These are phyloP conservation scores for Dermochelys coriacea DNA, from an alignment of 2,797 vertebrate species.

Conservation along the genomic window DNA sequence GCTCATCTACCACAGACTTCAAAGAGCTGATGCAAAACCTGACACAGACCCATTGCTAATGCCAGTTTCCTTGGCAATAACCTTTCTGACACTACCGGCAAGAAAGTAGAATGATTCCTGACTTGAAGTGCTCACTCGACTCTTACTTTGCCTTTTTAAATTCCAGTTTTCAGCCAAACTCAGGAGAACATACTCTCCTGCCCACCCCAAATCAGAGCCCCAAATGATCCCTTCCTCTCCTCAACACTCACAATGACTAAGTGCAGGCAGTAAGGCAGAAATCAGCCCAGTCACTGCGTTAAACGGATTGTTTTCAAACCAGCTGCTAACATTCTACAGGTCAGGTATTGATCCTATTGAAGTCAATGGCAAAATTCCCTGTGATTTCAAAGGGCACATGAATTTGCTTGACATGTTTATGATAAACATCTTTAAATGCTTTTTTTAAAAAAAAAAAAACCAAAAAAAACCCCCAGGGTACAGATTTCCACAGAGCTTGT, in stretches of 20 bases:
- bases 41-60: background rate
- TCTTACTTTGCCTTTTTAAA: background rate
- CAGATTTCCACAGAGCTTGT: slow-evolving; percentile 60
- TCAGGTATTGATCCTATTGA: background rate
- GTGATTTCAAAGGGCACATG: slow-evolving; percentile 10
- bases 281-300: background rate
- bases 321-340: slow-evolving; percentile 13
- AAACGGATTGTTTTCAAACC: slow-evolving; percentile 28
- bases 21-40: background rate
- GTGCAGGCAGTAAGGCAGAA: slow-evolving; percentile 27
- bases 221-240: background rate
- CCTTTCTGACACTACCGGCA: background rate
- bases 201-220: background rate
- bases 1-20: background rate
- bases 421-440: slow-evolving; percentile 29
- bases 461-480: background rate
- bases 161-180: background rate
- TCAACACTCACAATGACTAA: background rate
- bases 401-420: slow-evolving; percentile 39
- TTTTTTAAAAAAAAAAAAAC: background rate
- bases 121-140: background rate
- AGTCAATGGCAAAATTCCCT: background rate
- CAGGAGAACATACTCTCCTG: fast-evolving
- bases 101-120: background rate
- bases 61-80: slow-evolving; percentile 20